These are phyloP conservation scores for Toxotes chatareus DNA, from an alignment of 2,113 vertebrate genomes.

Conservation along the genomic window DNA sequence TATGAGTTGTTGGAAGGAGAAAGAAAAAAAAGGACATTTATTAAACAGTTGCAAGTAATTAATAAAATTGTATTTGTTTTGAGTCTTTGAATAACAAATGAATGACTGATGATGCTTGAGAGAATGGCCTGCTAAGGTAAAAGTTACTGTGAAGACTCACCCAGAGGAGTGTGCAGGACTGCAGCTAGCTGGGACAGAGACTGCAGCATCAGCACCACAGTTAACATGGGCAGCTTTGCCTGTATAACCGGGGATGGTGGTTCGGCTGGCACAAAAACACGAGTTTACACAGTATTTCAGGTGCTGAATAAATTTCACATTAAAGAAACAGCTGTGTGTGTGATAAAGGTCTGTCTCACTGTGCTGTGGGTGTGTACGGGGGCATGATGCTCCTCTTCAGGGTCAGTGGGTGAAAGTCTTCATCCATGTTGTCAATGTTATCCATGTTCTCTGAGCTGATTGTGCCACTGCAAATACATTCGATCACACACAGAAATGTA, in stretches of 20 bases:
- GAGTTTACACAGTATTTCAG: conserved; percentile 17
- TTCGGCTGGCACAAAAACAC: conserved; percentile 75
- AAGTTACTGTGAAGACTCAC: conserved; percentile 70
- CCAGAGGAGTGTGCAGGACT: conserved; percentile 73
- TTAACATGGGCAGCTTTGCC: conserved; percentile 84
- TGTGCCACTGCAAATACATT: conserved; percentile 72
- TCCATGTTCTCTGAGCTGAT: conserved; percentile 80
- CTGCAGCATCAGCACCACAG: conserved; percentile 77
- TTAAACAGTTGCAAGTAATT: not conserved
- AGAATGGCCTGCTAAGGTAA: not conserved
- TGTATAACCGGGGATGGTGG: conserved; percentile 86
- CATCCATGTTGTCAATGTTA: conserved; percentile 71
- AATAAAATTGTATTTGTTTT: not conserved
- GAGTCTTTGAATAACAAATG: not conserved
- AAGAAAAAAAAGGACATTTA: not conserved
- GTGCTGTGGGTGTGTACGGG: conserved; percentile 53
- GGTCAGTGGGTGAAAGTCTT: conserved; percentile 73
- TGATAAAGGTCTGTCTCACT: conserved; percentile 59
- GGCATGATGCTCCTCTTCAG: conserved; percentile 62
- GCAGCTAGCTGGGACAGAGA: conserved; percentile 70
- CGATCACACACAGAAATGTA: conserved; percentile 28
- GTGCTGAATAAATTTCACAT: not conserved
- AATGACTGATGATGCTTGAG: not conserved
- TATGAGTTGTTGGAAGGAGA: not conserved
- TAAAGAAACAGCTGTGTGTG: not conserved